Base-by-base conservation (phyloP, 2,797 vertebrate genomes). In the Scolopax rusticola region DNA sequence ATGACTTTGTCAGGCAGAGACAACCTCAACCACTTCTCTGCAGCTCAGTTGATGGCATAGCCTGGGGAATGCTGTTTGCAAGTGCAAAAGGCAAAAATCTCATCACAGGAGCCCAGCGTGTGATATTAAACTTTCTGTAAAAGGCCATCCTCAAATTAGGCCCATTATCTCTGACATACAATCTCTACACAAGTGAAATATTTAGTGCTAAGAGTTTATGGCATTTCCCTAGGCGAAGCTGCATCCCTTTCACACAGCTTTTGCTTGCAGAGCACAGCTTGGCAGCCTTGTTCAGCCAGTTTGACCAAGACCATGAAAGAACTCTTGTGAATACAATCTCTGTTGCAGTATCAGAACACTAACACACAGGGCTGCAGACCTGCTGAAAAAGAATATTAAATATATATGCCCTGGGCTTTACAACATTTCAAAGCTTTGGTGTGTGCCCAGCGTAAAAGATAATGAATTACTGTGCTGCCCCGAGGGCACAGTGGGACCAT, bases 121-220 rank as follows among this genome's bases (percentile, higher is more conserved):
- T 40, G 71, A 74, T 87, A 96, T 94, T 95, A 94, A 95, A 93
- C 87, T 95, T 94, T 95, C 89, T 84, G 80, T 74, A 91, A 97
- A 97, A 97, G 94, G 96, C 89, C 96, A 95, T 84, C 70, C 51
- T 96, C 90, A 90, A 74, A 90, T 84, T 87, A 91, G 15, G 25
- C 48, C 93, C 74, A 94, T 96, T 96, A 95, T 93, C 74, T 89
- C 83, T 94, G 96, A 90, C 91, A 89, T 36, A 82, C 77, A 91
- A 70, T 87, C 86, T 91, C 64, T 78, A 90, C 86, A 94, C 69
- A 78, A 92, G 79, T 94, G 92, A 96, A 96, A 93, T 96, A 95
- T 96, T 95, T 94, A 79, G 85, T 93, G 56, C 85, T 93, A 68
- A 81, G 69, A 10, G 74, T 95, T 95, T 76, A 87, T 88, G 80